Base-by-base conservation (phyloP, 2,797 vertebrate genomes). In the Chelmon rostratus region DNA sequence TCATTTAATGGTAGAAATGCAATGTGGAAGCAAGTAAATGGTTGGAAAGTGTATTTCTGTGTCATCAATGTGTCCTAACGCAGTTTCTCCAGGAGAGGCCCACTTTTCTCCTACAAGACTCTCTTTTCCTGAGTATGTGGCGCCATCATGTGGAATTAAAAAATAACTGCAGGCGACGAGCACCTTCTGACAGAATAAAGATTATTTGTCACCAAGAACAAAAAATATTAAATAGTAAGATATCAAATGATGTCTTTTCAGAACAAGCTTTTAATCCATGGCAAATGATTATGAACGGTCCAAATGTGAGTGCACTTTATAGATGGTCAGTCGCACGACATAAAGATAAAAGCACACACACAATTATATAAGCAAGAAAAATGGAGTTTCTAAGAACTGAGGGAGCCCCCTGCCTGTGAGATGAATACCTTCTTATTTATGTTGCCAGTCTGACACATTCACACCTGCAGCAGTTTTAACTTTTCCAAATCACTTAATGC, bases 101-200 rank as follows among this genome's bases (percentile, higher is more conserved):
- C 10, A 3, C 3, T 5, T 50, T 25, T 62, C 6, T 12, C 2
- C 40, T 0, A 1, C 4, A 2, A 31, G 35, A 57, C 3, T 72
- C 1, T 15, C 2, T 62, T 81, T 75, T 72, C 6, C 8, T 68
- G 35, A 0, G n/a, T 78, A 12, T 85, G 28, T 92, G 75, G 68
- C 73, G 58, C 42, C 88, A 83, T 75, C 89, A 13, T 67, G 88
- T 92, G 91, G 92, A 69, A 3, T n/a, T 2, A 37, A 44, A 68
- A 50, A 5, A 8, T 0, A 77, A 81, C 25, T 18, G 44, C 59
- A 75, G 7, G 9, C 68, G 0, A 11, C 2, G 40, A 10, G 23
- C 23, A 38, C 13, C 3, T 4, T 35, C 1, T 15, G n/a, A 63
- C 9, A 2, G 23, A 35, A 37, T 19, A 16, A 28, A 18, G 35